Evolutionary conservation across 2,888 invertebrate species (phyloP), one percentile per base, ranked within the genome.

Genomic region (Pseudococcus viburni): DNA sequence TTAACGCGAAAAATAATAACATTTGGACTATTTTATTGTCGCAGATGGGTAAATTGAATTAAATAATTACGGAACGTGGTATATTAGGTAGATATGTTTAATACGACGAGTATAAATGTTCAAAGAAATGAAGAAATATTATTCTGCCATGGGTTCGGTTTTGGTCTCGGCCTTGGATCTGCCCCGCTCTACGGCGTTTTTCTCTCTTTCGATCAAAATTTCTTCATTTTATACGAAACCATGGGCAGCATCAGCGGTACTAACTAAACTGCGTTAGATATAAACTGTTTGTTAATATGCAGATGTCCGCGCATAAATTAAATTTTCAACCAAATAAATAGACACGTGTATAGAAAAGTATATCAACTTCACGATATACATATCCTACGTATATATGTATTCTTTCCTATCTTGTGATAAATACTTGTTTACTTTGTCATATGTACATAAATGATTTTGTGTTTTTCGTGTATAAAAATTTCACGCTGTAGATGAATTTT

Each of bases 211-310:
- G 64, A 64, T 64, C 64, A 64, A 64, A 64, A 64, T 64, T 64
- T 64, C 64, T 64, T 64, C 64, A 64, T 64, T 64, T 64, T 22
- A 42, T 42, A 19, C 64, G 7, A 64, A 22, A 64, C 64, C 42
- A 42, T 42, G 5, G 9, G 42, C 42, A 42, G 42, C 6, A 33
- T 33, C 26, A 33, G 26, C 26, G 3, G 26, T 33, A 33, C 26
- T 33, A 3, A 33, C 26, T 22, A 64, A 64, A 64, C 22, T 8
- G 55, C 48, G 59, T 22, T 22, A 22, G 64, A 64, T 64, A 64
- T 64, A 64, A 64, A 64, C 64, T 64, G 64, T 64, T 64, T 64
- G 64, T 64, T 64, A 64, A 64, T 64, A 64, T 64, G 64, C 64
- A 64, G 64, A 64, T 64, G 64, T 64, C 64, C 64, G 64, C 22